These are phyloP conservation scores for Stegodyphus dumicola DNA, from an alignment of 1,140 invertebrate species.

Conservation along the genomic window DNA sequence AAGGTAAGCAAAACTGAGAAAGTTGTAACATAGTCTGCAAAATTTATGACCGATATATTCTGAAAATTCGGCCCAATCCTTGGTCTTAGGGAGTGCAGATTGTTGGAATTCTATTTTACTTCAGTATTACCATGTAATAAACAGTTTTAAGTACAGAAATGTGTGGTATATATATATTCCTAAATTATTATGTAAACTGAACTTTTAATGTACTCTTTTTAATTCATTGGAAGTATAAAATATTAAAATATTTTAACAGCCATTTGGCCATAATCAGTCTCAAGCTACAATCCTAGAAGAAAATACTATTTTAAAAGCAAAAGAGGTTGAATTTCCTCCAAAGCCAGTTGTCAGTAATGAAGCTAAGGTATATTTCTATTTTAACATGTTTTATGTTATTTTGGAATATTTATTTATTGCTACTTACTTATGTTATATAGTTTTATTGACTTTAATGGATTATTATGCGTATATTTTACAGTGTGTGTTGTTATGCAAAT, in stretches of 20 bases:
- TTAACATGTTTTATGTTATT: conserved; percentile 22
- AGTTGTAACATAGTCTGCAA: too few relatives aligned
- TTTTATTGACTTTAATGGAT: too few relatives aligned
- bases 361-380: conserved; percentile 84
- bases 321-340: conserved; percentile 98
- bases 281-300: conserved; percentile 99
- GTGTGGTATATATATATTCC: background rate
- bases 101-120: too few relatives aligned
- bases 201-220: background rate
- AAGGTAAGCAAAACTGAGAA: too few relatives aligned
- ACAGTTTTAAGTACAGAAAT: background rate
- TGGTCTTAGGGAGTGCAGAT: too few relatives aligned
- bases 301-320: conserved; percentile 99
- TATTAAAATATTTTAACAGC: conserved; percentile 71
- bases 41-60: too few relatives aligned
- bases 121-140: background rate
- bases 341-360: conserved; percentile 97
- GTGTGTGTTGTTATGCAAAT: too few relatives aligned
- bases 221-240: too few relatives aligned
- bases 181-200: background rate
- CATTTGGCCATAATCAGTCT: conserved; percentile 99
- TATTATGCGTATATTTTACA: too few relatives aligned
- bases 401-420: too few relatives aligned
- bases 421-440: too few relatives aligned
- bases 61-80: too few relatives aligned